Evolutionary conservation across 2,888 invertebrate species (phyloP).

Genomic region (Drosophila aldrichi): DNA sequence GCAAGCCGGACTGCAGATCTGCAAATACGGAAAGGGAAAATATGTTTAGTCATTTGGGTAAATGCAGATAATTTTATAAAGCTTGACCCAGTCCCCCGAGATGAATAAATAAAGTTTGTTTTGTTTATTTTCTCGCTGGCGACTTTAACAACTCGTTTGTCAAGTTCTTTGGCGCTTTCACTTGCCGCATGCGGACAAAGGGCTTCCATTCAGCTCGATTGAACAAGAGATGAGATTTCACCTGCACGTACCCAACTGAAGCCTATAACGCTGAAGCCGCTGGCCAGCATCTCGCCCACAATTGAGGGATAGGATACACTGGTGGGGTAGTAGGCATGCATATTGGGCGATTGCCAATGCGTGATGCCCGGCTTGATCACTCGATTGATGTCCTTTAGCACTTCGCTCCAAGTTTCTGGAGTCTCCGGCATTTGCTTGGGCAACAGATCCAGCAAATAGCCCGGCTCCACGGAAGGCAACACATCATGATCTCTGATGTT

Average conservation of each 20-base stretch:
- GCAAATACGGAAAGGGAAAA: conserved; percentile 3
- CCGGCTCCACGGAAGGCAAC: conserved; percentile 94
- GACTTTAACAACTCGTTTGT: conserved; percentile 61
- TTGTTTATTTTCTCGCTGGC: conserved; percentile 8
- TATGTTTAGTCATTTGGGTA: not conserved
- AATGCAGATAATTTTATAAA: conserved; percentile 19
- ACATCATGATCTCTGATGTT: conserved; percentile 93
- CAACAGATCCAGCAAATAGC: conserved; percentile 92
- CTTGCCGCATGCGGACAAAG: conserved; percentile 58
- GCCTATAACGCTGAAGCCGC: conserved; percentile 94
- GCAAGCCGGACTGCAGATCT: conserved; percentile 94
- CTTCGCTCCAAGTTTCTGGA: conserved; percentile 93
- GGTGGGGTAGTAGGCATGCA: conserved; percentile 96
- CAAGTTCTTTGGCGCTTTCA: conserved; percentile 67
- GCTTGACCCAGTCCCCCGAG: conserved; percentile 40
- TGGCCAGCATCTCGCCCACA: conserved; percentile 92
- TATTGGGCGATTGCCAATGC: conserved; percentile 97
- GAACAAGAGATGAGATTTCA: conserved; percentile 62
- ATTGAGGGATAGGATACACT: conserved; percentile 94
- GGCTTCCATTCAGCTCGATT: conserved; percentile 49
- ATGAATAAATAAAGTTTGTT: conserved; percentile 15
- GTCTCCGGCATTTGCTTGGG: conserved; percentile 92
- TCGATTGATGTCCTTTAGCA: conserved; percentile 94
- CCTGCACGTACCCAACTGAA: conserved; percentile 92
- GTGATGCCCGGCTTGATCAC: conserved; percentile 97